Base-by-base conservation (phyloP, 2,888 invertebrate species). In the Alcis repandata region DNA sequence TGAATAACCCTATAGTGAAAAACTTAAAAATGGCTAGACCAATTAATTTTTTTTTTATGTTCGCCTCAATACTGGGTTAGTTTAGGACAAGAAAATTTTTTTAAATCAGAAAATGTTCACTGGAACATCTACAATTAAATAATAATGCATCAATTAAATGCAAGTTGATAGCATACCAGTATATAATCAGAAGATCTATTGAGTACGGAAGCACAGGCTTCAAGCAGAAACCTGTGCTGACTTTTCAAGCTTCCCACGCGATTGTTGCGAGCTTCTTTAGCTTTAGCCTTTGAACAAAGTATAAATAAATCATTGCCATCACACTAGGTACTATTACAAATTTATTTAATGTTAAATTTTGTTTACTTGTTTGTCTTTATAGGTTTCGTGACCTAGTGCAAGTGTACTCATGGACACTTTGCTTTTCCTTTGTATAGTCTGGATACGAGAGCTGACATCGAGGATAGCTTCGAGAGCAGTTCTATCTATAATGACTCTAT, bases 141-240 rank as follows among this genome's bases (percentile, higher is more conserved):
- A 27, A 4, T 2, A 4, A 27, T 27, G 3, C 27, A 27, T 4
- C 2, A 4, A 20, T 56, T 40, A 11, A 11, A 51, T 15, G 19
- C 27, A 11, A 36, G 13, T 20, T 45, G 13, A 11, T 40, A 59
- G 72, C 82, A 85, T 84, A 93, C 93, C 86, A 96, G 90, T 2
- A 96, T 91, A 70, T 94, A 93, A 27, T 94, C 94, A 11, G 88
- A 71, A n/a, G 94, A 86, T 59, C 92, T 87, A 75, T 94, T 91
- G 67, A 95, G 85, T 72, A 94, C 90, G 32, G 93, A 87, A 9
- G 95, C 95, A 33, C 95, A 95, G 80, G 95, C 94, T 75, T 96
- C 96, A 67, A 97, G 86, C 0, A 97, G 86, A 83, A 95, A 95
- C 68, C 95, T 94, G 79, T 96, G 96, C 69, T 90, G 90, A 32